Conservation (phyloP, 2,797 vertebrate genomes). For the Syndactyla subalaris region DNA sequence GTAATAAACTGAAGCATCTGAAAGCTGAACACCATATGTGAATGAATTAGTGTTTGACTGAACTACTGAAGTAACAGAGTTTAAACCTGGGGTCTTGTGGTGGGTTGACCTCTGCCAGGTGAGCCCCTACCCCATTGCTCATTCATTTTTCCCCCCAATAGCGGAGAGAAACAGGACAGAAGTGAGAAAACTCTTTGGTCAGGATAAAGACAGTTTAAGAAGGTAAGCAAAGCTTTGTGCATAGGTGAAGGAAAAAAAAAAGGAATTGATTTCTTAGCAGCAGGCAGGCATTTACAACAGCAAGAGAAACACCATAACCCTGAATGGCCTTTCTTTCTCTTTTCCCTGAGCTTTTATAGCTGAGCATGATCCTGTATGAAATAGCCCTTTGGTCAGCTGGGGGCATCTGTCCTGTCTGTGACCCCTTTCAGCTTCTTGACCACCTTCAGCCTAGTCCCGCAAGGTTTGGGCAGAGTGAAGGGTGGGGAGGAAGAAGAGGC, state of each 20-base stretch:
- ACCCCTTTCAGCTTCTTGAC: background rate
- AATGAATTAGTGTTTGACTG: background rate
- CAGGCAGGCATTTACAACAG: background rate
- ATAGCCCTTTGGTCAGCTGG: background rate
- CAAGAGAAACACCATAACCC: background rate
- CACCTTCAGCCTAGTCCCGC: background rate
- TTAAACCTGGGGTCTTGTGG: background rate
- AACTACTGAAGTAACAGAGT: background rate
- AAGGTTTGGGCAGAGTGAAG: rapidly evolving
- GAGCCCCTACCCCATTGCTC: rapidly evolving
- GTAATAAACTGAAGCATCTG: constrained; percentile 28
- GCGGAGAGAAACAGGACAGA: background rate
- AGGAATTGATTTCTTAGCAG: background rate
- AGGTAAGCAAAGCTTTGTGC: background rate
- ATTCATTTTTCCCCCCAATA: rapidly evolving
- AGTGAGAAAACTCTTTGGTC: background rate
- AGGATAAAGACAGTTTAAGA: background rate
- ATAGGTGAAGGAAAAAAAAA: background rate
- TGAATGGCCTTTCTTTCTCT: background rate
- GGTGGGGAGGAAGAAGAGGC: too few species aligned
- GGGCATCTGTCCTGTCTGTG: background rate
- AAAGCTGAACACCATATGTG: background rate
- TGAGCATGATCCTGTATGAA: background rate
- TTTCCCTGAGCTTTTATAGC: background rate
- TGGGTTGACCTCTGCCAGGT: background rate